Percentiles rank a stretch among this genome's conserved stretches.
Conservation (phyloP, 2,113 vertebrate species). For the Ciconia maguari region DNA sequence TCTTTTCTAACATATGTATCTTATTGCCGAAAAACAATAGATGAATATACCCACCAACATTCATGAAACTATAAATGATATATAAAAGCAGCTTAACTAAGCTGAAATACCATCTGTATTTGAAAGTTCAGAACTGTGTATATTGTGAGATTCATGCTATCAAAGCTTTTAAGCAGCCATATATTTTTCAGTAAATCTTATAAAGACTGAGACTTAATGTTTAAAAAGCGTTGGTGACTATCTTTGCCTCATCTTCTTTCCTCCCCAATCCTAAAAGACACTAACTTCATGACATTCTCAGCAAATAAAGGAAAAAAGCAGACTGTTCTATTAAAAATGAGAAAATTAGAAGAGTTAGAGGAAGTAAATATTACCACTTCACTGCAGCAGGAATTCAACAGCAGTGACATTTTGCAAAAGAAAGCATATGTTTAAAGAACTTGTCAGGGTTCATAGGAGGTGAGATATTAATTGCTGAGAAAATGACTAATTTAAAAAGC, state of each 20-base stretch:
- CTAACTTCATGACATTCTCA: neutral
- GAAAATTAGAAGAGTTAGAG: neutral
- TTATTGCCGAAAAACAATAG: neutral
- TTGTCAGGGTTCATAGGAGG: neutral
- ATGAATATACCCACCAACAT: neutral
- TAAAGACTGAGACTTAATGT: neutral
- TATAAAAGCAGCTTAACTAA: neutral
- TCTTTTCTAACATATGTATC: neutral
- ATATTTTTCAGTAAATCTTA: neutral
- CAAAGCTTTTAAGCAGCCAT: neutral
- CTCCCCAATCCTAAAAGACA: neutral
- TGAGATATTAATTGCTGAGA: neutral
- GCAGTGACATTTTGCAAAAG: neutral
- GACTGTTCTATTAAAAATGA: neutral
- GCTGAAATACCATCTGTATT: neutral
- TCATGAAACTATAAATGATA: neutral
- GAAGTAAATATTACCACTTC: neutral
- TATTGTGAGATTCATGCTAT: neutral
- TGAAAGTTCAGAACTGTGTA: neutral
- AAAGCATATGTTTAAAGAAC: neutral
- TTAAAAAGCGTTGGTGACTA: neutral
- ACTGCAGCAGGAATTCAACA: neutral
- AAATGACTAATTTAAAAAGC: neutral
- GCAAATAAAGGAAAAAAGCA: neutral
- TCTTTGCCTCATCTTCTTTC: neutral